Evolutionary conservation across 1,140 invertebrate genomes (phyloP), one percentile per base, ranked within the genome.

Genomic region (Grapholita molesta): DNA sequence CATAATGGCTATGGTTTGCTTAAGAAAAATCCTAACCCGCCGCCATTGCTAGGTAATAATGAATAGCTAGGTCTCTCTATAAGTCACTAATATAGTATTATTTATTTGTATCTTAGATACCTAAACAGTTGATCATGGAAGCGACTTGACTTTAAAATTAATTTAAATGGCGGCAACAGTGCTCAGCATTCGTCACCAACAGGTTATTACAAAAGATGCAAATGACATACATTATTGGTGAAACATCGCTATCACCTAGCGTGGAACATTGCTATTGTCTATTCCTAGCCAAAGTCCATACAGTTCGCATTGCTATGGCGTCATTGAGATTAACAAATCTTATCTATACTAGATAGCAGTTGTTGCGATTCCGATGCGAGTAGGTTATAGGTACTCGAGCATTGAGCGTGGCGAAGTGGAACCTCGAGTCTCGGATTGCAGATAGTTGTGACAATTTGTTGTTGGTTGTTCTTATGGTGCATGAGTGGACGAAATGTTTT

Each of bases 281-380:
- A 48, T 15, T 48, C 5, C 42, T 48, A 48, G 18, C 15, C 42
- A 48, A 48, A 48, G 42, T 48, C 15, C 42, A 73, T 68, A 52
- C 69, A 52, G 11, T 48, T 48, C 52, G 61, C 38, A 61, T 33
- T 23, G 48, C 15, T 11, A 71, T 81, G 67, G 25, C 79, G 75
- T 79, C 79, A 82, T 74, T 55, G 55, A 73, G 79, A 82, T 82
- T 77, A 79, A 67, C 71, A 67, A 79, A 78, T 77, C 77, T 82
- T 77, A 82, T 79, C 79, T 77, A 65, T 28, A 42, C 7, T 25
- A 68, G 79, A 81, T 81, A 79, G 76, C 69, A 67, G 35, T 28
- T 28, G 24, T 21, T 12, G 53, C n/a, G 55, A 61, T 61, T 9
- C 28, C 55, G 25, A 61, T 30, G 25, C 55, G 55, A 61, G 55